phyloP scores from a whole-genome alignment of 2,888 invertebrate genomes.

The Cylloceria caligata region DNA sequence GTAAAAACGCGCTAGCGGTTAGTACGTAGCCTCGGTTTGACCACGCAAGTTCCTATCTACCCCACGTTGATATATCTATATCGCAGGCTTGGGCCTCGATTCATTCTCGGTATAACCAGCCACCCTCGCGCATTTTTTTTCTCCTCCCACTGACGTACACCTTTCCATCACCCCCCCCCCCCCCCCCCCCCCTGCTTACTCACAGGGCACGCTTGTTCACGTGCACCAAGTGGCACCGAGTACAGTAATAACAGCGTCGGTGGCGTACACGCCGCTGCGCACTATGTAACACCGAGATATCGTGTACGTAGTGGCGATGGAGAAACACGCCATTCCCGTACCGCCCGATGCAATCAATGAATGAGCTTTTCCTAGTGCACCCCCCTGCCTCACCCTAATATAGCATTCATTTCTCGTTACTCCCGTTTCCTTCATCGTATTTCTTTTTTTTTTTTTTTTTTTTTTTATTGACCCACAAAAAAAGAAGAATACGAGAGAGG shows the following conservation, averaged over 20 bases:
- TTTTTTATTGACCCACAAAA: constrained; percentile 37
- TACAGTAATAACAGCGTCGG: constrained; percentile 34
- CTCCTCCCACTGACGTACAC: constrained; percentile 65
- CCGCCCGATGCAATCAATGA: constrained; percentile 80
- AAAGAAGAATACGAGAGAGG: constrained; percentile 22
- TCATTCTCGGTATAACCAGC: constrained; percentile 58
- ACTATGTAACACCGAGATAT: constrained; percentile 29
- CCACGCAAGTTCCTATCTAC: constrained; percentile 63
- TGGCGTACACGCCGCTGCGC: constrained; percentile 19
- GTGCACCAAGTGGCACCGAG: constrained; percentile 63
- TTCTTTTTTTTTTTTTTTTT: constrained; percentile 22
- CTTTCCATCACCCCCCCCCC: constrained; percentile 41
- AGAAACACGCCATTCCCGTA: constrained; percentile 62
- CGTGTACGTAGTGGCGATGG: constrained; percentile 20
- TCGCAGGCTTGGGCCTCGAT: constrained; percentile 42
- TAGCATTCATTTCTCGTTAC: constrained; percentile 60
- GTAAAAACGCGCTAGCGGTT: constrained; percentile 49
- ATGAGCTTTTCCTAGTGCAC: constrained; percentile 75
- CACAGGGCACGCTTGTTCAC: constrained; percentile 60
- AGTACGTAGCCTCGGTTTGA: constrained; percentile 56
- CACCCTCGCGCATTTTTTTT: constrained; percentile 40
- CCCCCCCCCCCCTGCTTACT: constrained; percentile 48
- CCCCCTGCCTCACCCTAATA: neutral
- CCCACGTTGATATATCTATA: constrained; percentile 20
- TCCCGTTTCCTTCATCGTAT: constrained; percentile 37